These are phyloP conservation scores for Epinotia brunnichana DNA, from an alignment of 2,888 invertebrate species.

Conservation along the genomic window DNA sequence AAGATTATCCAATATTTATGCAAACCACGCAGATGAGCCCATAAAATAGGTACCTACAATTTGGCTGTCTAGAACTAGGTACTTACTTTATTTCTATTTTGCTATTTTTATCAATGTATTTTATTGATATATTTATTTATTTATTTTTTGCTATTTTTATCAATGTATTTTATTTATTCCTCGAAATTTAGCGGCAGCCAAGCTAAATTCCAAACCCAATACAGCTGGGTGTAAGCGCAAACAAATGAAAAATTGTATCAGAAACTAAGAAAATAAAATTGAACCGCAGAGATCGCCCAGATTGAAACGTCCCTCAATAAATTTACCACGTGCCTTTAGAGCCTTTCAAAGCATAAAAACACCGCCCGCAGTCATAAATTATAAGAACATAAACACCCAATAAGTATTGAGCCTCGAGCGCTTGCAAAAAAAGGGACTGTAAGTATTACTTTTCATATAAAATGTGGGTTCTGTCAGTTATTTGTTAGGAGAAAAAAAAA, in stretches of 20 bases:
- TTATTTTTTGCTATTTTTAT: not conserved
- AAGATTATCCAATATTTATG: too few species aligned
- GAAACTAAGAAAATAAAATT: slow-evolving; percentile 56
- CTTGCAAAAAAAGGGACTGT: slow-evolving; percentile 54
- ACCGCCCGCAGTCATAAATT: slow-evolving; percentile 74
- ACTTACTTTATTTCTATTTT: not conserved
- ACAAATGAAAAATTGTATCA: slow-evolving; percentile 60
- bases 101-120: not conserved
- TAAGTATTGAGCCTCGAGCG: slow-evolving; percentile 56
- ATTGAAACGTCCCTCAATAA: slow-evolving; percentile 78
- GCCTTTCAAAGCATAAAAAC: slow-evolving; percentile 67
- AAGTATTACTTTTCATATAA: slow-evolving; percentile 33
- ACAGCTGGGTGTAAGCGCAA: slow-evolving; percentile 50
- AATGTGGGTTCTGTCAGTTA: slow-evolving; percentile 32
- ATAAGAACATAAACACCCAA: slow-evolving; percentile 76
- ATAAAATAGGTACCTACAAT: too few species aligned
- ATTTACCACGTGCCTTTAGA: slow-evolving; percentile 75
- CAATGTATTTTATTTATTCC: slow-evolving; percentile 1
- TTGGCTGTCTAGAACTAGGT: too few species aligned
- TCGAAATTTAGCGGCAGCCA: not conserved
- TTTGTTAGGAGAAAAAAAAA: not conserved
- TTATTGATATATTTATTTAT: not conserved
- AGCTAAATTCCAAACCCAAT: slow-evolving; percentile 33
- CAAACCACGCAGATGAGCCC: too few species aligned
- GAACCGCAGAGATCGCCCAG: slow-evolving; percentile 69